phyloP scores from a whole-genome alignment of 1,140 invertebrate species.

The Delia radicum region DNA sequence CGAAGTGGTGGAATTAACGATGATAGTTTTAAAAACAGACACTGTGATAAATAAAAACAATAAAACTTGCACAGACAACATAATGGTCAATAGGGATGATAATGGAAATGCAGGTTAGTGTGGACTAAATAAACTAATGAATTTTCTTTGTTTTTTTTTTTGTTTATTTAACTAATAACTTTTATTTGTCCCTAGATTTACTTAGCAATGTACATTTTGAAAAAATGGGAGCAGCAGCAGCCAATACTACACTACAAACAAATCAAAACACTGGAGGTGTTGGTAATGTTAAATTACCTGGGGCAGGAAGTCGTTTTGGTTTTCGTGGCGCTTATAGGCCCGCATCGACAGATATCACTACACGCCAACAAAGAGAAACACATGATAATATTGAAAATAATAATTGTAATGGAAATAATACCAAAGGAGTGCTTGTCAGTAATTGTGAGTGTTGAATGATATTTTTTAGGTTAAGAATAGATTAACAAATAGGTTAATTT shows the following conservation, averaged over 20 bases:
- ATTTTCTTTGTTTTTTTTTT: not conserved
- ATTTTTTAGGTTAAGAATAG: no score
- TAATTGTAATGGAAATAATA: conserved; percentile 26
- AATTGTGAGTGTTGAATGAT: conserved; percentile 49
- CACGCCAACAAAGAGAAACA: conserved; percentile 30
- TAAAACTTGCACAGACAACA: not conserved
- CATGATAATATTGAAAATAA: conserved; percentile 34
- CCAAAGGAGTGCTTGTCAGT: conserved; percentile 36
- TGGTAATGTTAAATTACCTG: conserved; percentile 21
- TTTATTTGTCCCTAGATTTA: conserved; percentile 5
- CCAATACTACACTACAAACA: conserved; percentile 20
- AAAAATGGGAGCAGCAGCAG: conserved; percentile 45
- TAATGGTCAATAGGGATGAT: conserved; percentile 36
- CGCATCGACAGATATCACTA: conserved; percentile 39
- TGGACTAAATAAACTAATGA: not conserved
- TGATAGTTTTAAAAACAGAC: conserved; percentile 31
- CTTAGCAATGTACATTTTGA: conserved; percentile 43
- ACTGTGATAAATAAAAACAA: conserved; percentile 12
- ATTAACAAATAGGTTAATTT: no score
- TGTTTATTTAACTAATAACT: not conserved
- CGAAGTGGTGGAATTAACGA: not conserved
- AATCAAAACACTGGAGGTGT: not conserved
- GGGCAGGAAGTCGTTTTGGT: conserved; percentile 47
- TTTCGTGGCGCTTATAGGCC: conserved; percentile 48
- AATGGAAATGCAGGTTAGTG: conserved; percentile 53